These are phyloP conservation scores for Drosophila conformis DNA, from an alignment of 2,888 invertebrate species.

Conservation along the genomic window DNA sequence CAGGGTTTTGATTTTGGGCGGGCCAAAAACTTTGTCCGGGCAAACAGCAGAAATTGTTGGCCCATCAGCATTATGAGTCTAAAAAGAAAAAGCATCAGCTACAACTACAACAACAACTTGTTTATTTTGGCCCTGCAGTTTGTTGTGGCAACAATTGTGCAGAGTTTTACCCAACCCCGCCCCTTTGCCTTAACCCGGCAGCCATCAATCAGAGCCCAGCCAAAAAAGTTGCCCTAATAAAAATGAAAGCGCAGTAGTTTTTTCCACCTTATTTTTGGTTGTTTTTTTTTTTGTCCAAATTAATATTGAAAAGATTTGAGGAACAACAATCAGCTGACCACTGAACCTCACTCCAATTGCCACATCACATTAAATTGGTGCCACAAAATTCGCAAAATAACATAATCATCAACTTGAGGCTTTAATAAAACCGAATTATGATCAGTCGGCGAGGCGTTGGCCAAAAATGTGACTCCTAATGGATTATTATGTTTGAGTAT, in stretches of 20 bases:
- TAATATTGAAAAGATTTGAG: constrained; percentile 33
- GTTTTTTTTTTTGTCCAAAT: constrained; percentile 5
- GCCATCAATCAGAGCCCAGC: constrained; percentile 40
- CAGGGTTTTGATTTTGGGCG: constrained; percentile 30
- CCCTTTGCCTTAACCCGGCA: constrained; percentile 20
- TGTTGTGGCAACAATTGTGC: constrained; percentile 42
- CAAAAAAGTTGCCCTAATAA: constrained; percentile 21
- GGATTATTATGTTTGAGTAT: constrained; percentile 26
- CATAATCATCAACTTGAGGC: constrained; percentile 29
- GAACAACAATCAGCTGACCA: constrained; percentile 19
- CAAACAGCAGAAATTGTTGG: constrained; percentile 17
- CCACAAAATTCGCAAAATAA: not conserved
- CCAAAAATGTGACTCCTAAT: constrained; percentile 33
- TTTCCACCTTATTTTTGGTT: not conserved
- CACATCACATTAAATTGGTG: not conserved
- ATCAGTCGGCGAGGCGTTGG: constrained; percentile 23
- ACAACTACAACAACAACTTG: constrained; percentile 12
- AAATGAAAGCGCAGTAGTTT: constrained; percentile 29
- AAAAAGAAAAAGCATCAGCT: constrained; percentile 15
- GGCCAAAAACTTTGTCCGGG: constrained; percentile 19
- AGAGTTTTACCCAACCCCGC: not conserved
- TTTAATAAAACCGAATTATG: constrained; percentile 36
- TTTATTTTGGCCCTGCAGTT: constrained; percentile 33
- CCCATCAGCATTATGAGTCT: constrained; percentile 15
- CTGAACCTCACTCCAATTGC: not conserved